Base-by-base conservation (phyloP, 2,113 vertebrate genomes). In the Thymallus thymallus region DNA sequence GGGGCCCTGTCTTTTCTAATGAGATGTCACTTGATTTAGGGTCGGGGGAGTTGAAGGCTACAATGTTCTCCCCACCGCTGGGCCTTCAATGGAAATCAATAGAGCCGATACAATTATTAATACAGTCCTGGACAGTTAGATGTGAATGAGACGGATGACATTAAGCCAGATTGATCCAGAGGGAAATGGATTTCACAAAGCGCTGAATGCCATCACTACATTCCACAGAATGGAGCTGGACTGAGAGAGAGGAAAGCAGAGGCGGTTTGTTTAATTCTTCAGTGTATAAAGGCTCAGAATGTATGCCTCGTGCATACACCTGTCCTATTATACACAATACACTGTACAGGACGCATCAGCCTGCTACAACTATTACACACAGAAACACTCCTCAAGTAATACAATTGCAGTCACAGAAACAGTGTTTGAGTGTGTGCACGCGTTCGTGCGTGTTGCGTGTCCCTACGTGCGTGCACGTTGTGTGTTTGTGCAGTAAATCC, bases 101-200 rank as follows among this genome's bases (percentile, higher is more conserved):
- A 91, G 46, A 68, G 85, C 94, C 91, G 66, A 92, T 94, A 91
- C 78, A 92, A 91, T 94, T 94, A 94, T 91, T 91, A 90, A 94
- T 95, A 93, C 80, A 93, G 91, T 94, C 86, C 90, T 74, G 41
- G 89, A 81, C 86, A 81, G 82, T 84, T 92, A 93, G 91, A 92
- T 91, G 89, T 87, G 94, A 95, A 94, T 91, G 87, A 90, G 90
- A 90, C 85, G 85, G 88, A 91, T 92, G 88, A 89, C 93, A 94
- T 95, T 95, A 94, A 90, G 73, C 79, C 87, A 90, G 86, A 96
- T 91, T 94, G 94, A 96, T 94, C 91, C 76, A 84, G 87, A 87
- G 76, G 89, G 90, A 92, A 92, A 95, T 87, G 88, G 93, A 92
- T 91, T 92, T 91, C 87, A 92, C 91, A 89, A 92, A 87, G 82